These are phyloP conservation scores for Microhierax caerulescens DNA, from an alignment of 2,797 vertebrate species.

Conservation along the genomic window DNA sequence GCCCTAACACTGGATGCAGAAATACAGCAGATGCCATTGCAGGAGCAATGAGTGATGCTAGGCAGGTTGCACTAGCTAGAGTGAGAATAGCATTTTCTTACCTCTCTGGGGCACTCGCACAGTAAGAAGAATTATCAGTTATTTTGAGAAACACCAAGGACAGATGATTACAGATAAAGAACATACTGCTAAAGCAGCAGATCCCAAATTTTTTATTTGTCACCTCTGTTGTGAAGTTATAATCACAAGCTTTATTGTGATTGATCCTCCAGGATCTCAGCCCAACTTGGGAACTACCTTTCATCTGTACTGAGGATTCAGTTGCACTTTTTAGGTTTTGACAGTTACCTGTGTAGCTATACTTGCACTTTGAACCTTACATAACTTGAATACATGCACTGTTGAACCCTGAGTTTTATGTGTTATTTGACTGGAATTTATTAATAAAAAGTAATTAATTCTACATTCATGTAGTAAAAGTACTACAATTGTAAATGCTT, in stretches of 20 bases:
- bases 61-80: not conserved
- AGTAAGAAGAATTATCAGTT: not conserved
- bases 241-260: not conserved
- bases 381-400: not conserved
- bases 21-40: not conserved
- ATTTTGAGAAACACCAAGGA: not conserved
- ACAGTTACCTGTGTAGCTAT: not conserved
- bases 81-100: not conserved
- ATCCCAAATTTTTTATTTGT: not conserved
- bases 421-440: not conserved
- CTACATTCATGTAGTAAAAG: not conserved
- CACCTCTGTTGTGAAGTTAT: rapidly evolving
- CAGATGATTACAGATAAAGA: not conserved
- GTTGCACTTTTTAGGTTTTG: not conserved
- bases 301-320: not conserved
- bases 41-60: not conserved
- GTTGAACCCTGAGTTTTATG: not conserved
- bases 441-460: not conserved
- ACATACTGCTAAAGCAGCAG: not conserved
- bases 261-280: not conserved
- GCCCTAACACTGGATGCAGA: not conserved
- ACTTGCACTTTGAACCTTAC: not conserved
- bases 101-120: not conserved
- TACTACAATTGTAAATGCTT: not conserved
- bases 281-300: not conserved